These are phyloP conservation scores for Megamerina dolium DNA, from an alignment of 2,888 invertebrate genomes.

Conservation along the genomic window DNA sequence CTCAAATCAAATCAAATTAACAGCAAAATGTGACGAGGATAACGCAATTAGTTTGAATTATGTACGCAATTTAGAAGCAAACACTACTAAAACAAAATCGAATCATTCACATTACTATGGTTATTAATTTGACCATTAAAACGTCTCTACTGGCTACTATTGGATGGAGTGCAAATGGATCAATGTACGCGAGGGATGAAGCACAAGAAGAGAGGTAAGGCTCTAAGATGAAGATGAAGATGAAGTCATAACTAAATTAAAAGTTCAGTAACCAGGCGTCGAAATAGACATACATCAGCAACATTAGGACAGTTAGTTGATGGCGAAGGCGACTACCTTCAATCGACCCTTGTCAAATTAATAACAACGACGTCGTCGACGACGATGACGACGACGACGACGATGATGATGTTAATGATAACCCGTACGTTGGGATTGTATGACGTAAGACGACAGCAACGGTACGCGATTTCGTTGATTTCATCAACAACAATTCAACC, in stretches of 20 bases:
- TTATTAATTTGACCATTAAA: conserved; percentile 30
- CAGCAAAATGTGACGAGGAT: conserved; percentile 23
- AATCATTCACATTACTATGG: conserved; percentile 27
- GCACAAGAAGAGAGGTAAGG: no score
- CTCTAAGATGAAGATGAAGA: no score
- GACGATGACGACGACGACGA: no score
- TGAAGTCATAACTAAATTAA: conserved; percentile 23
- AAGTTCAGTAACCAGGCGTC: conserved; percentile 3
- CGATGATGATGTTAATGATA: conserved; percentile 14
- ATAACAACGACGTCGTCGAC: no score
- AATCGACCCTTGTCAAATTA: conserved; percentile 13
- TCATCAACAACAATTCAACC: conserved; percentile 11
- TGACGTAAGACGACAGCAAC: no score
- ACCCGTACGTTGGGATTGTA: conserved; percentile 14
- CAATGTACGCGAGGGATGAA: no score
- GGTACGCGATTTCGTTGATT: no score
- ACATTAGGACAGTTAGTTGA: no score
- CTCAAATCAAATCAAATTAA: conserved; percentile 21
- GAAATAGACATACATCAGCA: no score
- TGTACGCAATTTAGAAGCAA: conserved; percentile 37
- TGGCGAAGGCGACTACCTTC: no score
- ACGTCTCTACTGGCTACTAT: background rate
- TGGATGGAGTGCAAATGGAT: no score
- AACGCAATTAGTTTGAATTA: conserved; percentile 38
- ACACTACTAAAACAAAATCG: no score